Evolutionary conservation across 2,797 vertebrate genomes (phyloP), one percentile per base, ranked within the genome.

Genomic region (Myoxocephalus aenaeus): DNA sequence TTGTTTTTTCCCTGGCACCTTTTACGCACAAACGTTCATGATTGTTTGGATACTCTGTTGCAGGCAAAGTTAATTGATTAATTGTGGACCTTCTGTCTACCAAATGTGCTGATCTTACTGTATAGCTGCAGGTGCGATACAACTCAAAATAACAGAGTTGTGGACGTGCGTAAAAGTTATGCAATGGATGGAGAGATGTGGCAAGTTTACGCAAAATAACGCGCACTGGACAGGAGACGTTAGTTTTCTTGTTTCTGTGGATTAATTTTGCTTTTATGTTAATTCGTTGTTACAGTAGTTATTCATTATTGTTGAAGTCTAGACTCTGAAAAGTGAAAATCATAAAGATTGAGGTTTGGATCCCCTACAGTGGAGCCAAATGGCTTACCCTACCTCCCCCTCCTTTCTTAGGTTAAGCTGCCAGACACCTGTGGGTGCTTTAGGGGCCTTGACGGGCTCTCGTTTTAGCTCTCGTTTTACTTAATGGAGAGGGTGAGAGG

Each of bases 401-500:
- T 64, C 42, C 65, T 73, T 67, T 77, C 48, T 15, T 20, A n/a
- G 51, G 62, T 70, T 71, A 70, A 77, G 57, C 77, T 79, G 81
- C 73, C 17, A 81, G 90, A 90, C 91, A 94, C 93, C 92, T 95
- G 94, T 90, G 89, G 89, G 73, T 80, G 80, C 81, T 85, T 89
- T 54, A 81, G 75, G 85, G 72, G 83, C 69, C 85, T 83, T 83
- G 70, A 88, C 90, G 87, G 76, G 65, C 82, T 79, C 73, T 65
- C 18, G 48, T 87, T 92, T 88, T 71, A 86, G 87, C 89, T 83
- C 84, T 81, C 87, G 77, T 91, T 92, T 86, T 80, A 88, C 81
- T 89, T 82, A 79, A 87, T 87, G 86, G 65, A 65, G 71, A 70
- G 75, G 82, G 27, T 61, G 65, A 73, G 53, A 48, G 65, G 69